A percentile compares a stretch with the other conserved stretches of the same genome.
Evolutionary conservation across 2,888 invertebrate species (phyloP).

Genomic region (Drosophila seclusa): DNA sequence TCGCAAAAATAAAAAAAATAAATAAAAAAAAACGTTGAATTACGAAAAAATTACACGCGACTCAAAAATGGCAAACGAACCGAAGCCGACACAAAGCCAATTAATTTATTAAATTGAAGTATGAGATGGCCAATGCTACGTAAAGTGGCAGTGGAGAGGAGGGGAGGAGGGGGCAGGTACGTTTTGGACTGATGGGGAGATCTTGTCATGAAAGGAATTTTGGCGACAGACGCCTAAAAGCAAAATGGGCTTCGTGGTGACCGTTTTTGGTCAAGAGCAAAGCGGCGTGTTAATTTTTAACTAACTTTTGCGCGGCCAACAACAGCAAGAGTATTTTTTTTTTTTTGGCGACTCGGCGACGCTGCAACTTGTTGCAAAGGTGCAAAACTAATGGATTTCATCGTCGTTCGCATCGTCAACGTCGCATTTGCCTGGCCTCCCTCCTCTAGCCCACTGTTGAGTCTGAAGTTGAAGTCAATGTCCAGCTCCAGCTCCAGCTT

Average conservation of each 20-base stretch:
- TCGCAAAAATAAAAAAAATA: constrained; percentile 12
- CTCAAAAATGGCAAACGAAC: constrained; percentile 54
- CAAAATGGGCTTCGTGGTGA: constrained; percentile 81
- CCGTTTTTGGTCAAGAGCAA: constrained; percentile 82
- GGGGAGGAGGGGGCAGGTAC: constrained; percentile 3
- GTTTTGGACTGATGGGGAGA: constrained; percentile 34
- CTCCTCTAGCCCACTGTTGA: constrained; percentile 10
- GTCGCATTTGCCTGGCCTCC: constrained; percentile 45
- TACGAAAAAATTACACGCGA: constrained; percentile 37
- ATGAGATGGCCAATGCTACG: constrained; percentile 62
- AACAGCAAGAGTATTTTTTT: constrained; percentile 36
- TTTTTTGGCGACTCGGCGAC: constrained; percentile 47
- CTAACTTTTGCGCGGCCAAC: constrained; percentile 72
- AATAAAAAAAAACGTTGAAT: constrained; percentile 19
- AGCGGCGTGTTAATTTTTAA: constrained; percentile 82
- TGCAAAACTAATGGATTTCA: constrained; percentile 82
- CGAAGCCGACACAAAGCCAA: constrained; percentile 81
- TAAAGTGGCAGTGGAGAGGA: constrained; percentile 28
- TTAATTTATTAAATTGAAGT: constrained; percentile 85
- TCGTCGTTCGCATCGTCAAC: constrained; percentile 66
- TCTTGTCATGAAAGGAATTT: constrained; percentile 79
- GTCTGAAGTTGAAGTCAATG: constrained; percentile 66
- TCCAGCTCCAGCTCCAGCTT: constrained; percentile 58
- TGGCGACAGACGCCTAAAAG: constrained; percentile 82
- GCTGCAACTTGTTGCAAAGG: constrained; percentile 78